Percentiles rank a stretch among this genome's conserved stretches.
phyloP scores from a whole-genome alignment of 2,113 vertebrate genomes.

The Dicerorhinus sumatrensis region DNA sequence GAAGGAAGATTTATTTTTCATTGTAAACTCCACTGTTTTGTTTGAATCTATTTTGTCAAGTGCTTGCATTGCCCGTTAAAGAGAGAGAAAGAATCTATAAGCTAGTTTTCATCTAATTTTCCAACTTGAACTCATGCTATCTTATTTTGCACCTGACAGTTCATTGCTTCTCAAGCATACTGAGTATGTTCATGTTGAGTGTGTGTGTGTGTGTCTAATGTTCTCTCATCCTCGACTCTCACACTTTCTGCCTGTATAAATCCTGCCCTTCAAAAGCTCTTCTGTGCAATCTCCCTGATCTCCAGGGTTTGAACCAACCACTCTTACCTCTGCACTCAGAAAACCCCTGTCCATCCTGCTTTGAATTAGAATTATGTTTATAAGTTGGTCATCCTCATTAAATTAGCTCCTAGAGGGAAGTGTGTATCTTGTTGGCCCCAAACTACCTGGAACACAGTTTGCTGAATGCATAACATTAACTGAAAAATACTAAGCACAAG shows the following conservation, averaged over 20 bases:
- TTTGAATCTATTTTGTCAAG: not conserved
- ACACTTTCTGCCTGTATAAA: not conserved
- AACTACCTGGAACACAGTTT: not conserved
- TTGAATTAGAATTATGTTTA: not conserved
- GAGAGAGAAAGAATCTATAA: not conserved
- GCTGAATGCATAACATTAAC: not conserved
- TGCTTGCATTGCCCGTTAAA: not conserved
- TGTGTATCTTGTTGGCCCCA: not conserved
- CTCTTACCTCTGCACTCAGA: not conserved
- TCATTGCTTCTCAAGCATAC: not conserved
- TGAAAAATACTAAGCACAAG: not conserved
- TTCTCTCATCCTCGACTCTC: not conserved
- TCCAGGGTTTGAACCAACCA: not conserved
- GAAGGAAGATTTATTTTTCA: not conserved
- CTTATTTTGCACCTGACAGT: not conserved
- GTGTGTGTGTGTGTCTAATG: not conserved
- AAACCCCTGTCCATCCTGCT: not conserved
- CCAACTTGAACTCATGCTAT: not conserved
- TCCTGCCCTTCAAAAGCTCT: not conserved
- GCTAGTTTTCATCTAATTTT: not conserved
- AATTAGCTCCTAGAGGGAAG: not conserved
- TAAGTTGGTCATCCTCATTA: not conserved
- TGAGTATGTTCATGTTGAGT: not conserved
- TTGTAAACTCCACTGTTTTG: not conserved
- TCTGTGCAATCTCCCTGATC: not conserved